phyloP scores from a whole-genome alignment of 2,113 vertebrate genomes.

The Pseudonaja textilis region DNA sequence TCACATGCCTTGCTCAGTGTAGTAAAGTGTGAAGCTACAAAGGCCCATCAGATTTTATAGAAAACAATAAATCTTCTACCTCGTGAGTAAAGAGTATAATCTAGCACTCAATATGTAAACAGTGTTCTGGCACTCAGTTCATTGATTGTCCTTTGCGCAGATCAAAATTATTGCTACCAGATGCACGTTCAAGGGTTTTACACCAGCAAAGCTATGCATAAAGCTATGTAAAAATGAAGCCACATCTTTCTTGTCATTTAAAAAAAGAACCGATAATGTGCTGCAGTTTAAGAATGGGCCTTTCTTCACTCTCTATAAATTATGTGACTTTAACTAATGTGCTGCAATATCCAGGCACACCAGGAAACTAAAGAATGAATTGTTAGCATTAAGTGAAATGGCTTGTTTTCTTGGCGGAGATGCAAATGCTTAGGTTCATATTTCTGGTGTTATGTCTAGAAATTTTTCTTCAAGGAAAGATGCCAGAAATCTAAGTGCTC shows the following conservation, averaged over 20 bases:
- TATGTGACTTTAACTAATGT: slow-evolving; percentile 51
- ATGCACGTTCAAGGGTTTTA: not conserved
- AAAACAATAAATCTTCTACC: not conserved
- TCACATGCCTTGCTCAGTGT: not conserved
- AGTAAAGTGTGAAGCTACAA: not conserved
- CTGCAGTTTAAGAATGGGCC: slow-evolving; percentile 4
- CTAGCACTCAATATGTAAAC: slow-evolving; percentile 2
- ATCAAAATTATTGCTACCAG: slow-evolving; percentile 24
- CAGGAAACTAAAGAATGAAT: slow-evolving; percentile 32
- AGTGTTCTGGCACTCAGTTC: not conserved
- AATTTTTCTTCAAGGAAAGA: slow-evolving; percentile 32
- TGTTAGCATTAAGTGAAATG: slow-evolving; percentile 48
- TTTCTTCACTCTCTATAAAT: slow-evolving; percentile 50
- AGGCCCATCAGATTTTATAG: not conserved
- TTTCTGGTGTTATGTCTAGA: slow-evolving; percentile 34
- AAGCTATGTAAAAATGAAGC: slow-evolving; percentile 11
- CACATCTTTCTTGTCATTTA: slow-evolving; percentile 38
- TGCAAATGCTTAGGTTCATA: slow-evolving; percentile 31
- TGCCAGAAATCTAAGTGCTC: slow-evolving; percentile 20
- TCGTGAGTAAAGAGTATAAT: not conserved
- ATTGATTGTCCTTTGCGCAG: not conserved
- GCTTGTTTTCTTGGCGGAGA: slow-evolving; percentile 44
- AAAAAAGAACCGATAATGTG: slow-evolving; percentile 11
- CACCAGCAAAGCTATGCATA: slow-evolving; percentile 34
- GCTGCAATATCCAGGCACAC: slow-evolving; percentile 36